Conservation (phyloP, 2,888 invertebrate species). For the Tryphoninae sp. region DNA sequence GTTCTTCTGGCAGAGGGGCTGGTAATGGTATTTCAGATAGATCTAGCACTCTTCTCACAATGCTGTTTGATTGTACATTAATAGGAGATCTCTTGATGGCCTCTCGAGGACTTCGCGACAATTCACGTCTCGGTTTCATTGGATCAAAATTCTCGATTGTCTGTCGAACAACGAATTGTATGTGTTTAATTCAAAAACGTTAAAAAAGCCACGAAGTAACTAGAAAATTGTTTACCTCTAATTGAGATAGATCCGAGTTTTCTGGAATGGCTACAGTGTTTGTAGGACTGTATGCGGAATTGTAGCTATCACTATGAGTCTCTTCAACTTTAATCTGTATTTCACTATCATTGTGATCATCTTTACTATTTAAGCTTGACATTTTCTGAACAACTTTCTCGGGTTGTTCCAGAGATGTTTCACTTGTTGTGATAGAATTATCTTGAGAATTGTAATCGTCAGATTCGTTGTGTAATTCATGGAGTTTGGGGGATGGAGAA, state of each 20-base stretch:
- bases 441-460: neutral
- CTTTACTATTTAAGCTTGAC: neutral
- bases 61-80: neutral
- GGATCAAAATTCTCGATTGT: slow-evolving; percentile 31
- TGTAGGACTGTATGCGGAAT: too few relatives aligned
- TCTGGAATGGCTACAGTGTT: too few relatives aligned
- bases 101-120: slow-evolving; percentile 50
- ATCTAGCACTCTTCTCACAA: neutral
- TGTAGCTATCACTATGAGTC: neutral
- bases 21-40: slow-evolving; percentile 33
- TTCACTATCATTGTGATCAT: neutral
- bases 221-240: neutral
- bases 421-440: neutral
- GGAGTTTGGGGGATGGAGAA: neutral
- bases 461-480: neutral
- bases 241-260: neutral
- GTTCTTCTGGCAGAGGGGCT: slow-evolving; percentile 27
- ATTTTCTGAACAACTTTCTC: neutral
- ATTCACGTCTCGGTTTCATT: slow-evolving; percentile 53
- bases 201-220: neutral
- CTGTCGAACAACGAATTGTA: neutral
- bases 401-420: neutral
- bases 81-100: neutral
- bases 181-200: neutral
- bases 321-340: neutral